Evolutionary conservation across 2,113 vertebrate genomes (phyloP).

Genomic region (Micronycteris hirsuta): DNA sequence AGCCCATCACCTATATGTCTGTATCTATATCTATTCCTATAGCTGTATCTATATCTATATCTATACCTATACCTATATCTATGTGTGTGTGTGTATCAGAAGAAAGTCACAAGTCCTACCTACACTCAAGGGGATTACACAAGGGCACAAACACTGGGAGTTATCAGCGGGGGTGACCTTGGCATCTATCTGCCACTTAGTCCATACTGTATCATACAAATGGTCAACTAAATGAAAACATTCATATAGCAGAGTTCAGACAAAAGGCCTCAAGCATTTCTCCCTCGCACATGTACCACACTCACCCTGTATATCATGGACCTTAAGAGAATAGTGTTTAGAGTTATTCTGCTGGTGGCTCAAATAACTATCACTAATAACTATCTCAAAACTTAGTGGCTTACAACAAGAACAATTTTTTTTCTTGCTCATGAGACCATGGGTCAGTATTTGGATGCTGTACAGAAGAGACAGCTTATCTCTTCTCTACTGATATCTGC

Average conservation of each 20-base stretch:
- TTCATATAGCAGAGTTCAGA: not conserved
- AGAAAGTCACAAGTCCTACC: not conserved
- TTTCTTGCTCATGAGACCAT: not conserved
- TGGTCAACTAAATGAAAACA: not conserved
- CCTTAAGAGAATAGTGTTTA: not conserved
- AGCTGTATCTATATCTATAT: no score
- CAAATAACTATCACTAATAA: not conserved
- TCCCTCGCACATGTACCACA: not conserved
- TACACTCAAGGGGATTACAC: not conserved
- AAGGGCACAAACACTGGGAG: not conserved
- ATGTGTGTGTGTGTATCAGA: not conserved
- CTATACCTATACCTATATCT: no score
- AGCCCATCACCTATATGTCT: not conserved
- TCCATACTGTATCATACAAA: not conserved
- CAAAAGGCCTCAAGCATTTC: not conserved
- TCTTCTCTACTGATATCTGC: not conserved
- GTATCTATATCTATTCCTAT: no score
- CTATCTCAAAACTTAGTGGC: not conserved
- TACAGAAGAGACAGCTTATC: not conserved
- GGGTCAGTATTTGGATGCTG: not conserved
- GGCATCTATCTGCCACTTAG: not conserved
- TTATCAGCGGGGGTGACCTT: not conserved
- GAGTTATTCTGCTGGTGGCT: not conserved
- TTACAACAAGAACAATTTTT: not conserved
- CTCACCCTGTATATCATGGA: not conserved